Conservation (phyloP, 2,113 vertebrate genomes). For the Hydrolagus affinis region DNA sequence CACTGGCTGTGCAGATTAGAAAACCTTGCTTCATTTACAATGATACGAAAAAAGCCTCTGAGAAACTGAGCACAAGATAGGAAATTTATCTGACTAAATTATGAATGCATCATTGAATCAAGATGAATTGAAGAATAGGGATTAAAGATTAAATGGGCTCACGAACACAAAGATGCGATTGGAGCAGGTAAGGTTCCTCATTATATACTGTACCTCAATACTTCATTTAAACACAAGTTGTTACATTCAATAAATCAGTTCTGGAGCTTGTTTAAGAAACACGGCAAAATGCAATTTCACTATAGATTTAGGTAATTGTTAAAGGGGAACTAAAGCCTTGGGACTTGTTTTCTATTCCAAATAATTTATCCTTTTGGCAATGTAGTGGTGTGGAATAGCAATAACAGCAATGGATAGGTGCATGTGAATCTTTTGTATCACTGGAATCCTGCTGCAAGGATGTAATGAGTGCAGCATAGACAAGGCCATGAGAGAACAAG, state of each 20-base stretch:
- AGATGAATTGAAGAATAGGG: conserved; percentile 5
- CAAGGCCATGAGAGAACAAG: no score
- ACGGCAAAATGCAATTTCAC: background rate
- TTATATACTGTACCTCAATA: background rate
- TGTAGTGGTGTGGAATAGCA: background rate
- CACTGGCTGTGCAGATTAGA: background rate
- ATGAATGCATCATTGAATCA: background rate
- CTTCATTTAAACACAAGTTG: background rate
- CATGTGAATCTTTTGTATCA: no score
- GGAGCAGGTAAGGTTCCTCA: background rate
- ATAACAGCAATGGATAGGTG: background rate
- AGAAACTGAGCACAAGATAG: background rate
- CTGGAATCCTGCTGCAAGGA: no score
- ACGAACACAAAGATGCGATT: background rate
- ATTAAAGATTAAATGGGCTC: background rate
- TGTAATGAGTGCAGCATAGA: no score
- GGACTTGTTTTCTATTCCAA: no score
- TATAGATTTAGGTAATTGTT: background rate
- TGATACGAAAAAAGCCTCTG: background rate
- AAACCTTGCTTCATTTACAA: background rate
- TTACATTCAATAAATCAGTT: background rate
- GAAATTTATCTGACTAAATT: background rate
- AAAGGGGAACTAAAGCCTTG: no score
- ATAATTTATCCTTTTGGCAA: background rate
- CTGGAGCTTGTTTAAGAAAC: no score